A percentile compares a stretch with the other conserved stretches of the same genome.
Conservation (phyloP, 2,797 vertebrate genomes). For the Poeciliopsis turneri region DNA sequence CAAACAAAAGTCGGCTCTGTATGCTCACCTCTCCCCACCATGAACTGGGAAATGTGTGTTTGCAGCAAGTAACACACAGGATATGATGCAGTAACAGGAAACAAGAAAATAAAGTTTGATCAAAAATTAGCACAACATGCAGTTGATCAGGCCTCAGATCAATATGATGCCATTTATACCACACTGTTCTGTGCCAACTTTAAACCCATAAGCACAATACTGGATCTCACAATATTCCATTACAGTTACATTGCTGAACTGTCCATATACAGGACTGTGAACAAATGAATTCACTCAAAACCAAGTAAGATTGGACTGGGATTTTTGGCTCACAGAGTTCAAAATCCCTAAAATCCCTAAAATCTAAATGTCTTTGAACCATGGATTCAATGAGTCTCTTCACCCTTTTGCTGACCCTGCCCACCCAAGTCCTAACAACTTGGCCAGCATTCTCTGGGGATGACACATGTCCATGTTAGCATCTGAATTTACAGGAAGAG, state of each 20-base stretch:
- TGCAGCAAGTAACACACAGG: too few species aligned
- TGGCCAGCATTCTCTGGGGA: background rate
- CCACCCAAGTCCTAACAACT: background rate
- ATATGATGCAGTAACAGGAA: too few species aligned
- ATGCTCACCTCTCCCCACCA: too few species aligned
- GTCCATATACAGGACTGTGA: background rate
- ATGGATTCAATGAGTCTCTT: conserved; percentile 17
- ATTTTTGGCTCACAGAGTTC: too few species aligned
- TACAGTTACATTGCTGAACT: background rate
- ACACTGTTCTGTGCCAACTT: conserved; percentile 8
- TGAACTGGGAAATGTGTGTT: too few species aligned
- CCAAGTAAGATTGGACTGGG: too few species aligned
- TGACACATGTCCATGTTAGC: background rate
- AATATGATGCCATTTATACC: conserved; percentile 8
- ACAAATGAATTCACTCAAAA: background rate
- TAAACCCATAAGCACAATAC: background rate
- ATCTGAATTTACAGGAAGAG: background rate
- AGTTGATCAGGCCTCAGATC: conserved; percentile 21
- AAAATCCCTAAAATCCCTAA: too few species aligned
- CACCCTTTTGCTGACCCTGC: conserved; percentile 10
- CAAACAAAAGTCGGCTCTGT: too few species aligned
- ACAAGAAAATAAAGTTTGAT: too few species aligned
- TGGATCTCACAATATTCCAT: background rate
- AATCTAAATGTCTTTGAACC: conserved; percentile 3
- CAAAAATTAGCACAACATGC: background rate